Evolutionary conservation across 2,888 invertebrate species (phyloP).

Genomic region (Pyrochroa serraticornis): DNA sequence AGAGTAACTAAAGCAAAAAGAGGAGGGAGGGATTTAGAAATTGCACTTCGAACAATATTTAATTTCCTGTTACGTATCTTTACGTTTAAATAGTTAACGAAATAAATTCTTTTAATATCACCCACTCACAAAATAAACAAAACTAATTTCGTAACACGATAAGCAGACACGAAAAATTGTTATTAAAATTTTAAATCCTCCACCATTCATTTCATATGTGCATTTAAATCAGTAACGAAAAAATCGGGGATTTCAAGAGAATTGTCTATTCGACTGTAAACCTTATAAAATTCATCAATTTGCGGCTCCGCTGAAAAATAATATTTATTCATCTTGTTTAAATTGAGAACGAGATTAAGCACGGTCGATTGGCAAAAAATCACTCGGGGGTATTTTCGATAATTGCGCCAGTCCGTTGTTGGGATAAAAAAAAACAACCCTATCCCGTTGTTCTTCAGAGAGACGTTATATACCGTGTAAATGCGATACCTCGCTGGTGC

Average conservation of each 20-base stretch:
- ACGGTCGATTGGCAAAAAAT: slow-evolving; percentile 54
- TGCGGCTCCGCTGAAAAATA: slow-evolving; percentile 42
- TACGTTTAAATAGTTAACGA: slow-evolving; percentile 21
- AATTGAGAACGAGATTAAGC: slow-evolving; percentile 54
- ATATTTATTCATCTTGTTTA: slow-evolving; percentile 49
- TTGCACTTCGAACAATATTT: slow-evolving; percentile 19
- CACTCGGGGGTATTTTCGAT: slow-evolving; percentile 45
- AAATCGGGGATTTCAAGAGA: slow-evolving; percentile 20
- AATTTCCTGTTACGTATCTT: slow-evolving; percentile 27
- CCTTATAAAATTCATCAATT: slow-evolving; percentile 32
- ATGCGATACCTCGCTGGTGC: slow-evolving; percentile 14
- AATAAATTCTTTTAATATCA: slow-evolving; percentile 18
- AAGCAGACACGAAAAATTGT: no score
- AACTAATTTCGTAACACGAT: slow-evolving; percentile 23
- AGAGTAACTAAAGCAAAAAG: slow-evolving; percentile 10
- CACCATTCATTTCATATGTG: slow-evolving; percentile 17
- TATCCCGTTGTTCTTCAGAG: not conserved
- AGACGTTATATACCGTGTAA: not conserved
- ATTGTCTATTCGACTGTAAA: slow-evolving; percentile 32
- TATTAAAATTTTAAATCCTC: slow-evolving; percentile 11
- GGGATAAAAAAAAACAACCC: slow-evolving; percentile 1
- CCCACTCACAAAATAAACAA: slow-evolving; percentile 16
- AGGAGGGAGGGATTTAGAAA: not conserved
- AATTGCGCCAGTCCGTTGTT: slow-evolving; percentile 14
- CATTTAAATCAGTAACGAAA: slow-evolving; percentile 29